Base-by-base conservation (phyloP, 2,797 vertebrate species). In the Fistularia tabacaria region DNA sequence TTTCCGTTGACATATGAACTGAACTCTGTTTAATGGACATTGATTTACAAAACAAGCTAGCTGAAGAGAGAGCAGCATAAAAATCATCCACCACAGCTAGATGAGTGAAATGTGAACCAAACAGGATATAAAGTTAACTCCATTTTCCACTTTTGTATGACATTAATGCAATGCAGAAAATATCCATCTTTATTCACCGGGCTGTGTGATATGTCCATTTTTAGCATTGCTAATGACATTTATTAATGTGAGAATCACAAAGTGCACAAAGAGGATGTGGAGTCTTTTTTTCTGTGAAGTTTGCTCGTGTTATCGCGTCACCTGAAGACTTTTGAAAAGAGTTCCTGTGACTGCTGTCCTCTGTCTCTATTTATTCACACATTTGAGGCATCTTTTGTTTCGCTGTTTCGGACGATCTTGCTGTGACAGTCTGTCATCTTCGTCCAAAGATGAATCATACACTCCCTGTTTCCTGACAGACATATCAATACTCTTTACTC, bases 21-120 rank as follows among this genome's bases (percentile, higher is more conserved):
- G 51, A 38, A 62, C 70, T 80, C 59, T 11, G 59, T 73, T 62
- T 85, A 84, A 86, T 83, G 74, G 76, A 75, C 74, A 89, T 87
- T 80, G 89, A 88, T 87, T 84, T 77, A 71, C 62, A 74, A 67
- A 62, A 65, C 13, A 56, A 62, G 64, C 49, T 45, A 77, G 70
- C 56, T 62, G 64, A 77, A 63, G 42, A 61, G 55, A 66, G 65
- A 71, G 59, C 61, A n/a, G 64, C 56, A 59, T 74, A 66, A 82
- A 41, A 77, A 76, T 64, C 57, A 58, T 71, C 64, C 61, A 37
- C 54, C 50, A n/a, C 15, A 6, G 62, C 58, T 53, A 57, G 50
- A 72, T 64, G 74, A 73, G 58, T 73, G 79, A 75, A 86, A 84
- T 79, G 78, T 77, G 74, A 85, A 72, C 62, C 76, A 54, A 62